phyloP scores from a whole-genome alignment of 1,140 invertebrate species.

The Protaetia brevitarsis region DNA sequence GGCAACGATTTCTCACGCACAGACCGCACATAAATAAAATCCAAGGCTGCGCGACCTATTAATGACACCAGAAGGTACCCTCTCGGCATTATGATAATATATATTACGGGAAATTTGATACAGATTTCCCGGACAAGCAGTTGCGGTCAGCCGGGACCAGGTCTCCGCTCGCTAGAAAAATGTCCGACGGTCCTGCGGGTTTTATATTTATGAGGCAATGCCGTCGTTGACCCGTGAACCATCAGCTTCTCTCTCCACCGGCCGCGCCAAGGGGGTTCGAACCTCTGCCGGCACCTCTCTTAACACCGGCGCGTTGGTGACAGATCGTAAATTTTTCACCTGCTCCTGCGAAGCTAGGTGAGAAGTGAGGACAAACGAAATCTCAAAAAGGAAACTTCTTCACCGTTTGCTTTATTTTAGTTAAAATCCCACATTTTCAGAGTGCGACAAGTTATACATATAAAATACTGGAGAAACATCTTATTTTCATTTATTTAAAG shows the following conservation, averaged over 20 bases:
- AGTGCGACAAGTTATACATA: too few species aligned
- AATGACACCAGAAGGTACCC: background rate
- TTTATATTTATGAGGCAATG: conserved; percentile 17
- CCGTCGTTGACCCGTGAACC: conserved; percentile 13
- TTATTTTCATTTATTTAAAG: too few species aligned
- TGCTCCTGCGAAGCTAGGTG: too few species aligned
- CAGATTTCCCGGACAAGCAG: conserved; percentile 15
- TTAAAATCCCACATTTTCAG: too few species aligned
- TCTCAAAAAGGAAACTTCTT: too few species aligned
- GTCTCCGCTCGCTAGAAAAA: conserved; percentile 2
- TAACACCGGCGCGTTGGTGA: background rate
- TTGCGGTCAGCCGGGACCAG: conserved; percentile 7
- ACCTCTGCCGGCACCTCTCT: background rate
- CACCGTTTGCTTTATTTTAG: too few species aligned
- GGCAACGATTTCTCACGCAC: background rate
- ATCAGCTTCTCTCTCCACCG: conserved; percentile 1
- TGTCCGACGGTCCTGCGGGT: conserved; percentile 12
- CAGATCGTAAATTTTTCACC: conserved; percentile 14
- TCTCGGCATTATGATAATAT: conserved; percentile 17
- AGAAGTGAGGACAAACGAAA: too few species aligned
- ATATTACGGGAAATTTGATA: conserved; percentile 17
- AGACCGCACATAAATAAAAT: conserved; percentile 15
- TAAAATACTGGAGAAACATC: too few species aligned
- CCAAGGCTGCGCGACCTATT: background rate
- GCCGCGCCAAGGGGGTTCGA: background rate